Base-by-base conservation (phyloP, 1,140 invertebrate species). In the Drusus annulatus region DNA sequence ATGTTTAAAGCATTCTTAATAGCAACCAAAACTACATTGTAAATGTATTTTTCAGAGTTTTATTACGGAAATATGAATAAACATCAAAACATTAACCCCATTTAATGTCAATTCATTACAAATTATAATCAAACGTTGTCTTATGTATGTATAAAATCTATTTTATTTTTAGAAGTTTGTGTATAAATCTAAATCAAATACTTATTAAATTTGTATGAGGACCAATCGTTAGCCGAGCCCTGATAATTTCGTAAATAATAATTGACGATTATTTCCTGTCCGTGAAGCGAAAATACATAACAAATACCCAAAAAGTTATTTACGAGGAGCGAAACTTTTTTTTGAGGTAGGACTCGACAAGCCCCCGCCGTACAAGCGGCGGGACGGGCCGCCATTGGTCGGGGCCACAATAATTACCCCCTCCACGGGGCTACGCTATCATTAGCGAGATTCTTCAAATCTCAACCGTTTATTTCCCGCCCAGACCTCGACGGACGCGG, bases 391-490 rank as follows among this genome's bases (percentile, higher is more conserved):
- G 60, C 73, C 21, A 80, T 80, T 80, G 78, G 78, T 15, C 50
- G 17, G 58, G 21, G 16, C 31, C 19, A 16, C 23, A n/a, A 76
- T 68, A 80, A 80, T 80, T 80, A 80, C 65, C 79, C 79, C 79
- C 79, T 69, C 79, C 73, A 6, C 50, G 0, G 31, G 5, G 2
- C 8, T 58, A 31, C 62, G 19, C 50, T 69, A 76, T 80, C 79
- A 73, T 80, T 76, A 71, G 28, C 74, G 28, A 76, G 75, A 76
- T 80, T 80, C 76, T 76, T 76, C 45, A 80, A 80, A 80, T 80
- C 79, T 76, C 73, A 50, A 80, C 79, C 73, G 79, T 76, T 80
- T 80, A 80, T 80, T 80, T 80, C 79, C 45, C 79, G 74, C 73
- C 62, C 74, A 36, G 51, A 73, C 60, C 15, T 28, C 19, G 28